These are phyloP conservation scores for Drosophila paracracens DNA, from an alignment of 2,888 invertebrate genomes.

Conservation along the genomic window DNA sequence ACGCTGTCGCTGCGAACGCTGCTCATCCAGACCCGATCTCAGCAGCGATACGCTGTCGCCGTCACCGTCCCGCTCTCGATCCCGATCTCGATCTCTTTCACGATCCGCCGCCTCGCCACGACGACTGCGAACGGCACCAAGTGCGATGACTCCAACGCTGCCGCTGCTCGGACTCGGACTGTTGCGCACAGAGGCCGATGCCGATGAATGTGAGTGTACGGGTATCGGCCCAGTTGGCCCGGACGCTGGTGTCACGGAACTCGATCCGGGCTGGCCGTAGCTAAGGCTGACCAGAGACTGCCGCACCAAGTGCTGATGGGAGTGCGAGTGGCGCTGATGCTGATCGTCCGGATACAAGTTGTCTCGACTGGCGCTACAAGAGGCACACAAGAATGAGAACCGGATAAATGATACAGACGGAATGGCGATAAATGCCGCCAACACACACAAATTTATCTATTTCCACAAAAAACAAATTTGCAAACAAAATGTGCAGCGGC, in stretches of 20 bases:
- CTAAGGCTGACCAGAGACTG: constrained; percentile 85
- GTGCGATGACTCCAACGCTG: constrained; percentile 52
- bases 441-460: constrained; percentile 69
- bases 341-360: constrained; percentile 82
- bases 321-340: constrained; percentile 80
- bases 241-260: constrained; percentile 33
- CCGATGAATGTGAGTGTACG: constrained; percentile 49
- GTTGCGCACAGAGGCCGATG: constrained; percentile 47
- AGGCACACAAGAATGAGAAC: constrained; percentile 70
- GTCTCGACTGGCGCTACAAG: constrained; percentile 84
- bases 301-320: constrained; percentile 84
- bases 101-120: constrained; percentile 43
- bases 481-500: constrained; percentile 29
- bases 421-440: constrained; percentile 56
- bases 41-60: constrained; percentile 76
- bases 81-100: constrained; percentile 36
- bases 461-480: constrained; percentile 35
- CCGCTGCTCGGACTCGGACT: constrained; percentile 63
- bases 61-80: constrained; percentile 25
- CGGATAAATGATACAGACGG: constrained; percentile 40
- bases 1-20: constrained; percentile 62
- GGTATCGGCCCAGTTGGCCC: constrained; percentile 50
- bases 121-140: constrained; percentile 44
- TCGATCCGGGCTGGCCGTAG: constrained; percentile 77
- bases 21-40: constrained; percentile 75